These are phyloP conservation scores for Rhizoglyphus robini DNA, from an alignment of 1,140 invertebrate species.

Conservation along the genomic window DNA sequence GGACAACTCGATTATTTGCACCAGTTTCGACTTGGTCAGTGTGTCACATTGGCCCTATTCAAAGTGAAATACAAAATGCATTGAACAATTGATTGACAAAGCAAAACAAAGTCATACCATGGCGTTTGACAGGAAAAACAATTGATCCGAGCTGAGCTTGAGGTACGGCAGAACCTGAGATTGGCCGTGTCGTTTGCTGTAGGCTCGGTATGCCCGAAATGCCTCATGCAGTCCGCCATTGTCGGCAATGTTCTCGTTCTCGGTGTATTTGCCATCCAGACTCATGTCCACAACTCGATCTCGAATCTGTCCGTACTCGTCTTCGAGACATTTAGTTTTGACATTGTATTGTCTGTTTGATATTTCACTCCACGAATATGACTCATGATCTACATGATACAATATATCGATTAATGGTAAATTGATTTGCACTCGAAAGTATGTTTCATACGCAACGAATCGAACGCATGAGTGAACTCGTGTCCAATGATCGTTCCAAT, in stretches of 20 bases:
- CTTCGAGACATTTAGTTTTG: constrained; percentile 18
- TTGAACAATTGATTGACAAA: constrained; percentile 31
- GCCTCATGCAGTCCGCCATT: too few relatives aligned
- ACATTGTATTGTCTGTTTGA: constrained; percentile 9
- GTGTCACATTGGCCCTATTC: constrained; percentile 25
- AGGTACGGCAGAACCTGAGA: neutral
- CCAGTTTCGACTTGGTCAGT: too few relatives aligned
- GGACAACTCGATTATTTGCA: too few relatives aligned
- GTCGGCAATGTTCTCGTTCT: too few relatives aligned
- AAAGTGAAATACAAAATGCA: constrained; percentile 26
- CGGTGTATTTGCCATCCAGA: too few relatives aligned
- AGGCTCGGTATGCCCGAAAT: too few relatives aligned
- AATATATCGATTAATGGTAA: too few relatives aligned
- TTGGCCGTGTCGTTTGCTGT: too few relatives aligned
- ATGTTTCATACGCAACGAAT: constrained; percentile 15
- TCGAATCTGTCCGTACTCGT: constrained; percentile 20
- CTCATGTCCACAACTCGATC: too few relatives aligned
- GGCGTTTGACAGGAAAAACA: constrained; percentile 27
- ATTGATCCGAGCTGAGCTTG: constrained; percentile 16
- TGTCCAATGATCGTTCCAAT: constrained; percentile 31
- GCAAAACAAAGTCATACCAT: too few relatives aligned
- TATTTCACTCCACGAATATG: constrained; percentile 25
- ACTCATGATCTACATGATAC: too few relatives aligned
- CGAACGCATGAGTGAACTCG: constrained; percentile 35
- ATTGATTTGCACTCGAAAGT: constrained; percentile 22